Evolutionary conservation across 2,113 vertebrate species (phyloP).

Genomic region (Varanus komodoensis): DNA sequence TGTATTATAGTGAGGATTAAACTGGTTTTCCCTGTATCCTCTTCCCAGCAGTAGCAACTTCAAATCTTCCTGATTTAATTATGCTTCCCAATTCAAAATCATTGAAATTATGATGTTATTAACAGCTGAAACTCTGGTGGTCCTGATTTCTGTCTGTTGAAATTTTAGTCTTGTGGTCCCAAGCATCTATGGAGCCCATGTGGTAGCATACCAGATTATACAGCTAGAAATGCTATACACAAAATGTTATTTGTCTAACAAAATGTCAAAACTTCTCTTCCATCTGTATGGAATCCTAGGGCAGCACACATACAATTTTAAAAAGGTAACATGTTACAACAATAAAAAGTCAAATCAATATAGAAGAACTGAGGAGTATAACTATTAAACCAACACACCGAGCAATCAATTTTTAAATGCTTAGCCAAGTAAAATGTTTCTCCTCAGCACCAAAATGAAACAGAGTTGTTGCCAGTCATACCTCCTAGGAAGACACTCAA

Average conservation of each 20-base stretch:
- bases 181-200: neutral
- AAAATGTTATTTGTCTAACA: neutral
- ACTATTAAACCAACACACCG: neutral
- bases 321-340: neutral
- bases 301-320: neutral
- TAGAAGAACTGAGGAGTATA: neutral
- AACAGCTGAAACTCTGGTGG: slow-evolving; percentile 45
- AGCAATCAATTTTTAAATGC: neutral
- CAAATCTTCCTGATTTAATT: slow-evolving; percentile 60
- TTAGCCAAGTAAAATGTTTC: neutral
- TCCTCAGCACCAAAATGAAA: neutral
- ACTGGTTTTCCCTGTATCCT: slow-evolving; percentile 5
- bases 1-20: slow-evolving; percentile 58
- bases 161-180: neutral
- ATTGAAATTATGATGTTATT: slow-evolving; percentile 43
- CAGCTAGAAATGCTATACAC: slow-evolving; percentile 27
- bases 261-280: neutral
- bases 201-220: neutral
- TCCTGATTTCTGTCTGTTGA: slow-evolving; percentile 18
- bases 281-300: neutral
- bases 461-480: neutral
- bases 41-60: slow-evolving; percentile 44
- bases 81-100: slow-evolving; percentile 34
- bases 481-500: neutral
- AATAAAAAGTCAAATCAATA: neutral